phyloP scores from a whole-genome alignment of 2,888 invertebrate species.

The Lasiommata megera region DNA sequence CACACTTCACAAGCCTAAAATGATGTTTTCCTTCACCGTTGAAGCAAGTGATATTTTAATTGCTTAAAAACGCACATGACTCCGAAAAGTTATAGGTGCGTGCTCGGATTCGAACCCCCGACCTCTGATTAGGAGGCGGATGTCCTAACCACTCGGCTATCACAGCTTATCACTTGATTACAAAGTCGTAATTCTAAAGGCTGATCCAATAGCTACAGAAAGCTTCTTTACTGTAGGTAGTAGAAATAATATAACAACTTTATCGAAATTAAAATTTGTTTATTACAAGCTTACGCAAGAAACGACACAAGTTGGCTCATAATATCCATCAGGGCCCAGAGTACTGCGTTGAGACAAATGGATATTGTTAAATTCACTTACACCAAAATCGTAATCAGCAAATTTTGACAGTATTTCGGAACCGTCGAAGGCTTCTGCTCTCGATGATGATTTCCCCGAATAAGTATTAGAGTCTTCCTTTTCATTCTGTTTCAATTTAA shows the following conservation, averaged over 20 bases:
- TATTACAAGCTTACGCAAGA: conserved; percentile 32
- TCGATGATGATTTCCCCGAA: background rate
- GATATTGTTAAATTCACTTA: conserved; percentile 81
- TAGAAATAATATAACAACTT: background rate
- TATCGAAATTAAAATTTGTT: background rate
- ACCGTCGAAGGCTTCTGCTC: conserved; percentile 59
- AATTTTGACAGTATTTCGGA: conserved; percentile 83
- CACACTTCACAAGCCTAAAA: too few relatives aligned
- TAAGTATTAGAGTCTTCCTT: conserved; percentile 26
- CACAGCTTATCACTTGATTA: too few relatives aligned
- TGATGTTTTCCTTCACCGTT: too few relatives aligned
- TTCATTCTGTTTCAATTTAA: conserved; percentile 41
- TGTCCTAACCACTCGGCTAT: too few relatives aligned
- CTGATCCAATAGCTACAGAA: too few relatives aligned
- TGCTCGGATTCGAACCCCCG: too few relatives aligned
- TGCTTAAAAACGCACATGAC: too few relatives aligned
- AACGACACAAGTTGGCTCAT: conserved; percentile 78
- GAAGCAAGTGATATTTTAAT: too few relatives aligned
- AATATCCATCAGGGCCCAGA: conserved; percentile 82
- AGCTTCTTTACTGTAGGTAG: too few relatives aligned
- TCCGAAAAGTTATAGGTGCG: too few relatives aligned
- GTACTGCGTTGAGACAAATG: conserved; percentile 86
- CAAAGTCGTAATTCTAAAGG: too few relatives aligned
- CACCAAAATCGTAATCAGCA: conserved; percentile 87
- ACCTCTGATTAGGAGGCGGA: too few relatives aligned